Percentiles rank a stretch among this genome's conserved stretches.
phyloP scores from a whole-genome alignment of 2,888 invertebrate species.

The Dryococelus australis region DNA sequence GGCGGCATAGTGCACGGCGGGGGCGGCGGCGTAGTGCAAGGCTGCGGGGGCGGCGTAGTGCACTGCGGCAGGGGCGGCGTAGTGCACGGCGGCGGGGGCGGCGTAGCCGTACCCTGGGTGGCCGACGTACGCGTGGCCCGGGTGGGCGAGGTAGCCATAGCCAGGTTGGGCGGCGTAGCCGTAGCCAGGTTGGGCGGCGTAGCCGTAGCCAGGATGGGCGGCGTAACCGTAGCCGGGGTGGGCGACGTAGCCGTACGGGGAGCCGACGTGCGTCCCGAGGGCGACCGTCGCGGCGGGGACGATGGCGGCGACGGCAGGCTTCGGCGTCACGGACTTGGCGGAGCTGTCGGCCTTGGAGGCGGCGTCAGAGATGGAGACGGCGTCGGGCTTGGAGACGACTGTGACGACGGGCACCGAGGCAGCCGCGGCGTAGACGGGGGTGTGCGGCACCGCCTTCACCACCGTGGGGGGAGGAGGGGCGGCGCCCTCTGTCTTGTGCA shows the following conservation, averaged over 20 bases:
- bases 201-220: neutral
- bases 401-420: neutral
- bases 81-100: constrained; percentile 25
- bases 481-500: constrained; percentile 40
- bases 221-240: neutral
- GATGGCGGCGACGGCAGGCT: neutral
- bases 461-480: constrained; percentile 38
- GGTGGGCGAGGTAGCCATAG: neutral
- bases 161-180: neutral
- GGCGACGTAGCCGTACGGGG: neutral
- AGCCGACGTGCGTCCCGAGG: neutral
- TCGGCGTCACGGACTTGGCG: neutral
- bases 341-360: neutral
- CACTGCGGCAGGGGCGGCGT: constrained; percentile 37
- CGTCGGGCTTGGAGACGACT: neutral
- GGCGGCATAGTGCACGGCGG: constrained; percentile 17
- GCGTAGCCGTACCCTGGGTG: constrained; percentile 21
- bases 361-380: neutral
- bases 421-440: constrained; percentile 25
- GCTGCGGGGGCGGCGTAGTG: too few relatives aligned
- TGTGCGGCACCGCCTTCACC: constrained; percentile 32
- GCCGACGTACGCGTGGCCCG: neutral
- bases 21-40: constrained; percentile 22
- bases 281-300: neutral
- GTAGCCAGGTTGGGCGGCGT: neutral